These are phyloP conservation scores for Zeuzera pyrina DNA, from an alignment of 2,888 invertebrate species.

Conservation along the genomic window DNA sequence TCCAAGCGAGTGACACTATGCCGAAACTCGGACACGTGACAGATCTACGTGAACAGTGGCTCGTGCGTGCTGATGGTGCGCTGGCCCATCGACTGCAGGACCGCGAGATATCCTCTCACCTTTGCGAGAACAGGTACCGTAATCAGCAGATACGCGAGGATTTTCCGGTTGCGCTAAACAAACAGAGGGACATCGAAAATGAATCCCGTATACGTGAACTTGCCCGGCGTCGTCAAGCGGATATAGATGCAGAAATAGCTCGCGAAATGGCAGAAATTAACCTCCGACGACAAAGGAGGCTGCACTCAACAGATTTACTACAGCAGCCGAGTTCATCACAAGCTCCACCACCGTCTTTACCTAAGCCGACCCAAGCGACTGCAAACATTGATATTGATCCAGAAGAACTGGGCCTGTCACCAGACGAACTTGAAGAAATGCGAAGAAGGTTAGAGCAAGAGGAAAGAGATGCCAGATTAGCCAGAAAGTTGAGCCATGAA, in stretches of 20 bases:
- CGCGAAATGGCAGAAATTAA: conserved; percentile 64
- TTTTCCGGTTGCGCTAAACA: conserved; percentile 59
- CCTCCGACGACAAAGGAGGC: conserved; percentile 48
- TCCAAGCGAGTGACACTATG: conserved; percentile 58
- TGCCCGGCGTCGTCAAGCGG: conserved; percentile 52
- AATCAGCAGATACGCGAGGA: conserved; percentile 68
- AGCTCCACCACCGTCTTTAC: conserved; percentile 22
- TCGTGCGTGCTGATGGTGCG: conserved; percentile 61
- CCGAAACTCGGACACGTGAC: conserved; percentile 64
- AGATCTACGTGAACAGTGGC: conserved; percentile 63
- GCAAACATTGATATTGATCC: conserved; percentile 30
- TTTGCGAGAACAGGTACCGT: conserved; percentile 59
- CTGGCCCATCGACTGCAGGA: conserved; percentile 63
- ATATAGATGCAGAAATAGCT: conserved; percentile 63
- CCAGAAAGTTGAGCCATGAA: conserved; percentile 50
- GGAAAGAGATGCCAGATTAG: conserved; percentile 54
- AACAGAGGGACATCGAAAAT: conserved; percentile 56
- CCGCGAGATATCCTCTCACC: conserved; percentile 62
- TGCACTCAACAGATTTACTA: conserved; percentile 32
- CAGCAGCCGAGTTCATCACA: conserved; percentile 49
- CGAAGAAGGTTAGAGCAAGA: conserved; percentile 53
- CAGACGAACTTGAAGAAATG: conserved; percentile 53
- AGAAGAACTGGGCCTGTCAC: conserved; percentile 53
- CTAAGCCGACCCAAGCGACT: conserved; percentile 14
- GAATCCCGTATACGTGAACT: conserved; percentile 47